Conservation (phyloP, 2,797 vertebrate species). For the Pempheris klunzingeri region DNA sequence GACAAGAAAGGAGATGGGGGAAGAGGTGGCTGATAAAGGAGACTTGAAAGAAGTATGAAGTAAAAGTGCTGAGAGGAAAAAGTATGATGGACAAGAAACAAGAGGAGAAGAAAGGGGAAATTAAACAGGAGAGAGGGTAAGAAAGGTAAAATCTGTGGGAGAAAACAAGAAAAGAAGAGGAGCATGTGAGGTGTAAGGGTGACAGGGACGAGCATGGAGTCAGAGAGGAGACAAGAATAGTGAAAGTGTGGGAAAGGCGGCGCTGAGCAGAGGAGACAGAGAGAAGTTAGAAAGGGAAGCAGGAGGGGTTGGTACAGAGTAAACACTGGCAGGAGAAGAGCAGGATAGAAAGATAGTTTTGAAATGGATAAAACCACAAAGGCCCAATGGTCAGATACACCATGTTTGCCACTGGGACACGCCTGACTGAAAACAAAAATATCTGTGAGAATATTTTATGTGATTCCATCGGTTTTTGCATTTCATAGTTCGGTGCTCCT, state of each 20-base stretch:
- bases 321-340: conserved; percentile 1
- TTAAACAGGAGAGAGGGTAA: conserved; percentile 14
- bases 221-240: neutral
- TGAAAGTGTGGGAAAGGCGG: neutral
- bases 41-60: conserved; percentile 28
- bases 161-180: conserved; percentile 9
- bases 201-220: conserved; percentile 33
- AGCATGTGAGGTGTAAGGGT: conserved; percentile 5
- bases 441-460: conserved; percentile 48
- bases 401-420: conserved; percentile 34
- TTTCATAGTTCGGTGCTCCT: conserved; percentile 63
- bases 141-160: conserved; percentile 11
- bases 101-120: conserved; percentile 7
- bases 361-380: conserved; percentile 35
- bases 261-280: neutral
- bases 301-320: neutral
- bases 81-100: conserved; percentile 18
- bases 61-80: conserved; percentile 16
- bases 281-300: neutral
- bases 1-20: conserved; percentile 18
- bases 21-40: conserved; percentile 68
- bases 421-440: conserved; percentile 34
- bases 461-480: conserved; percentile 52
- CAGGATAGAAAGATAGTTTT: conserved; percentile 7
- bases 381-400: conserved; percentile 43